Conservation (phyloP, 2,113 vertebrate species). For the Campylomormyrus numenius region DNA sequence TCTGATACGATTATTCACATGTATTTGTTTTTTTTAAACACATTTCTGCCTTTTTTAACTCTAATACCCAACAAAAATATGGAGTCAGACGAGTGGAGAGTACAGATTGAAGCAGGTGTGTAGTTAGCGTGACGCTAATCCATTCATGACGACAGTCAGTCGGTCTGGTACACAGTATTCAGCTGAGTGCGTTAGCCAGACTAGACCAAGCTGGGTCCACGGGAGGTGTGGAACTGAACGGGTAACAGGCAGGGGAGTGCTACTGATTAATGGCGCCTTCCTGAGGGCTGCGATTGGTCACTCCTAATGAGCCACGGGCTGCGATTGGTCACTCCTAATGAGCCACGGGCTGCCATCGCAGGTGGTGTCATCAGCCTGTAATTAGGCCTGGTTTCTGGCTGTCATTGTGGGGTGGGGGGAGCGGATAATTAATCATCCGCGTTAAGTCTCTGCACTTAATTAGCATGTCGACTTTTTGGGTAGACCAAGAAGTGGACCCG, state of each 20-base stretch:
- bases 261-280: neutral
- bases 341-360: neutral
- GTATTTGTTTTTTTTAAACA: neutral
- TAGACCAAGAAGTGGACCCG: neutral
- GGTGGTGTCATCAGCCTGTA: slow-evolving; percentile 12
- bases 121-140: neutral
- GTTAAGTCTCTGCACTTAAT: slow-evolving; percentile 3
- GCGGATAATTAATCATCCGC: neutral
- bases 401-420: neutral
- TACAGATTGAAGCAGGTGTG: neutral
- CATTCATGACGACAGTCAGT: neutral
- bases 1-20: neutral
- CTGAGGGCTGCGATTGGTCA: neutral
- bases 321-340: neutral
- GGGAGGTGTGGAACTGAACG: neutral
- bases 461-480: neutral
- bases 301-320: neutral
- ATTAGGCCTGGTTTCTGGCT: neutral
- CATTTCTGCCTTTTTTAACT: neutral
- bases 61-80: neutral
- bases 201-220: neutral
- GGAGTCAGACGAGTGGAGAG: neutral
- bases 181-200: neutral
- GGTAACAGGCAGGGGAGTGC: neutral
- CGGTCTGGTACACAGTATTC: neutral